Evolutionary conservation across 1,140 invertebrate genomes (phyloP).

Genomic region (Phortica variegata): DNA sequence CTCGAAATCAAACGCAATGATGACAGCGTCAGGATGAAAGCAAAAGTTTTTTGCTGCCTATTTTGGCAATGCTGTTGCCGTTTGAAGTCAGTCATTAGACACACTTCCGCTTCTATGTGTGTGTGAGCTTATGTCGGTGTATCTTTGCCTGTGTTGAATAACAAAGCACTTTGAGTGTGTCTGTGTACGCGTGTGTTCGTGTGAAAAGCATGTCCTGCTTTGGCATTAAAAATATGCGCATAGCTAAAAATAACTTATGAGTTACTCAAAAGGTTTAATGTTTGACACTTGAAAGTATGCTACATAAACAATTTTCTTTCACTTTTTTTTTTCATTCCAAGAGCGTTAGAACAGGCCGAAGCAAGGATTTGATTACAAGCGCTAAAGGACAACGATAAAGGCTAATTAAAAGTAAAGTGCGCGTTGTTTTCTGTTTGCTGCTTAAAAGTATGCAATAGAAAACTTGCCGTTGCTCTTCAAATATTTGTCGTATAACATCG

Average conservation of each 20-base stretch:
- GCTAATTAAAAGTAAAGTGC: slow-evolving; percentile 54
- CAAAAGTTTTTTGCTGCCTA: slow-evolving; percentile 43
- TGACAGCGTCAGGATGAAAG: slow-evolving; percentile 33
- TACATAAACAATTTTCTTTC: too few species aligned
- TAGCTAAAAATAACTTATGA: background rate
- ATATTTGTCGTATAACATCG: too few species aligned
- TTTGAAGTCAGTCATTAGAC: too few species aligned
- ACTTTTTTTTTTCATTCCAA: background rate
- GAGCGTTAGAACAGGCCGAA: slow-evolving; percentile 22
- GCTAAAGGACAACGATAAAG: slow-evolving; percentile 4
- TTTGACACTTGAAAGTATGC: slow-evolving; percentile 29
- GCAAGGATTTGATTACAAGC: slow-evolving; percentile 49
- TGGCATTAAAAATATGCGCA: slow-evolving; percentile 3
- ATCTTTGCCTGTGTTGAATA: too few species aligned
- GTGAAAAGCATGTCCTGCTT: slow-evolving; percentile 14
- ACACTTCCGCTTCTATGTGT: slow-evolving; percentile 6
- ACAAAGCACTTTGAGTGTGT: slow-evolving; percentile 4
- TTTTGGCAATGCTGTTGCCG: too few species aligned
- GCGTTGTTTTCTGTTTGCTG: too few species aligned
- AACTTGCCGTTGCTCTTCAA: too few species aligned
- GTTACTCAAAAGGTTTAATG: slow-evolving; percentile 22
- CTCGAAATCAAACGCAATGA: too few species aligned
- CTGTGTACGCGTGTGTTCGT: slow-evolving; percentile 5
- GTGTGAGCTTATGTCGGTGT: too few species aligned
- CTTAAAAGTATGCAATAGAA: too few species aligned